Evolutionary conservation across 2,113 vertebrate species (phyloP).

Genomic region (Phoxinus phoxinus): DNA sequence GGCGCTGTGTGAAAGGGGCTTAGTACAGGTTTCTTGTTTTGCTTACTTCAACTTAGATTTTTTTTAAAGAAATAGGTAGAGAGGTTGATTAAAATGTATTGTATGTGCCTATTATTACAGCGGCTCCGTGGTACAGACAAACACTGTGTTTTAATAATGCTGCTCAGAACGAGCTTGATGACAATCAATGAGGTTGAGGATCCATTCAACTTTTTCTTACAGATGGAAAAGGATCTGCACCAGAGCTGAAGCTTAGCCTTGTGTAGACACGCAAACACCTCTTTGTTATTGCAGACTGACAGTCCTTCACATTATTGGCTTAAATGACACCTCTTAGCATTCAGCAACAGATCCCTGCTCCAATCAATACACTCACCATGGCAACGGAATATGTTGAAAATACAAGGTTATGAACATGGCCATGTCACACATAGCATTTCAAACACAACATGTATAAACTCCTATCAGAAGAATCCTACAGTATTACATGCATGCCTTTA

Average conservation of each 20-base stretch:
- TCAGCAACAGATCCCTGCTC: conserved; percentile 26
- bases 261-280: not conserved
- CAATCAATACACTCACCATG: conserved; percentile 53
- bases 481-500: conserved; percentile 23
- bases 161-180: not conserved
- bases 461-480: conserved; percentile 35
- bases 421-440: conserved; percentile 31
- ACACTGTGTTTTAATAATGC: not conserved
- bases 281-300: conserved; percentile 43
- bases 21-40: not conserved
- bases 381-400: conserved; percentile 53
- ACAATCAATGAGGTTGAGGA: conserved; percentile 11
- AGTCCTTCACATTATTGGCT: conserved; percentile 39
- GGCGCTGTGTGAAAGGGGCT: too few relatives aligned
- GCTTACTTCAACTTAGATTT: not conserved
- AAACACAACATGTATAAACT: conserved; percentile 25
- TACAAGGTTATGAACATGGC: conserved; percentile 43
- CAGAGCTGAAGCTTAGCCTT: not conserved
- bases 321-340: conserved; percentile 53
- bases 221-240: not conserved
- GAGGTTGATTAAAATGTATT: not conserved
- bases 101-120: not conserved
- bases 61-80: not conserved
- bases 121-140: not conserved
- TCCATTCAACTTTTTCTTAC: not conserved